Base-by-base conservation (phyloP, 2,797 vertebrate species). In the Neostethus bicornis region DNA sequence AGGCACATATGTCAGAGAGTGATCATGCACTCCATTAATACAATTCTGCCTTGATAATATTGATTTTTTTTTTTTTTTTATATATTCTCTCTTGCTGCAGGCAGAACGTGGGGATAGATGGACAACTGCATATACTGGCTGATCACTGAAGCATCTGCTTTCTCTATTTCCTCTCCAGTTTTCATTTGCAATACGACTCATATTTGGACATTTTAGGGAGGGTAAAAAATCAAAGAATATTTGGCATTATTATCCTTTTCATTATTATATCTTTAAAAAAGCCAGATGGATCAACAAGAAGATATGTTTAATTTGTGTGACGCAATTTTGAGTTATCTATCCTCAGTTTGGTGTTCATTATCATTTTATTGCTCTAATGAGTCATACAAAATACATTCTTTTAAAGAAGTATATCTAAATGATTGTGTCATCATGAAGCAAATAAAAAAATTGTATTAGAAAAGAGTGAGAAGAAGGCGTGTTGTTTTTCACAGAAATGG, bases 61-160 rank as follows among this genome's bases (percentile, higher is more conserved):
- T 74, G 79, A 86, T 88, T 77, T 76, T 72, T 51, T 31, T 54
- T 55, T 72, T 63, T 10, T 19, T 28, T 68, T 54, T 57, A n/a
- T n/a, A n/a, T n/a, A n/a, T n/a, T n/a, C n/a, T n/a, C n/a, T 53
- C 19, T 55, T 58, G 24, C 58, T 65, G 51, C 61, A 81, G 56
- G 46, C 51, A 61, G 29, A 38, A 26, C 28, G 50, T 34, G 16
- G 52, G 26, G 57, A 64, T 54, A 55, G 66, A 66, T 58, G 69
- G 49, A 69, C 81, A 56, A 58, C 54, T 63, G 48, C 51, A 73
- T 26, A 24, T 47, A 70, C 66, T 57, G 46, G 28, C 42, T 28
- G 44, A 60, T 55, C 21, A 34, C 41, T 46, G 25, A 32, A 46
- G 10, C 45, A 61, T 52, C 55, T 53, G 17, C 14, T 47, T 26